phyloP scores from a whole-genome alignment of 2,113 vertebrate genomes.

The Corythornis madagascariensis region DNA sequence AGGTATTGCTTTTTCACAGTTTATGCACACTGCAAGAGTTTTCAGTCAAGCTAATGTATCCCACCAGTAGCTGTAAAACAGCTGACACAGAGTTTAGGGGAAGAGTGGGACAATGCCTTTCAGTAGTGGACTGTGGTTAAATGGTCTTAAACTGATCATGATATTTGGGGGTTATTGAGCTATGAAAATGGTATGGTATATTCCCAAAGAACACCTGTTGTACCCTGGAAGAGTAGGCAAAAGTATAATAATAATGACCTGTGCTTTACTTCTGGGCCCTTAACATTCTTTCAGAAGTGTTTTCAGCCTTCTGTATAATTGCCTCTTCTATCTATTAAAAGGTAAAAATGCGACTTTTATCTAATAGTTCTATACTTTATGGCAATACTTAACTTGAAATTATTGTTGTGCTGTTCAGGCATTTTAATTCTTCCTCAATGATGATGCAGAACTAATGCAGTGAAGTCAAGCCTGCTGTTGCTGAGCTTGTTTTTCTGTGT shows the following conservation, averaged over 20 bases:
- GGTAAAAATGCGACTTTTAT: background rate
- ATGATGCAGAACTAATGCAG: background rate
- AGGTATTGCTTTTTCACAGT: background rate
- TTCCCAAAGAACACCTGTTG: background rate
- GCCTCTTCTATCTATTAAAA: background rate
- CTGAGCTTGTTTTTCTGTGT: background rate
- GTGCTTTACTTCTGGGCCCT: background rate
- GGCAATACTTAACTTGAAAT: background rate
- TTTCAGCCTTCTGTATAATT: background rate
- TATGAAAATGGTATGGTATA: background rate
- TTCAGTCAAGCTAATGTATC: accelerated
- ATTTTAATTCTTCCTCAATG: background rate
- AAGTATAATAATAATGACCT: accelerated
- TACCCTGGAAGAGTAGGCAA: background rate
- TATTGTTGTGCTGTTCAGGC: background rate
- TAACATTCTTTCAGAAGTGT: background rate
- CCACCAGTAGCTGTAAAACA: accelerated
- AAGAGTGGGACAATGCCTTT: background rate
- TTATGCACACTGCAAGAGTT: background rate
- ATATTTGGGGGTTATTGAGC: background rate
- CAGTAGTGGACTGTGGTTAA: accelerated
- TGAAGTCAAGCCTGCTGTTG: background rate
- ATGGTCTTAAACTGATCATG: background rate
- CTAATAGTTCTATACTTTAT: background rate
- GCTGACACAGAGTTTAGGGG: background rate